Evolutionary conservation across 2,888 invertebrate genomes (phyloP).

Genomic region (Xanthorhoe designata): DNA sequence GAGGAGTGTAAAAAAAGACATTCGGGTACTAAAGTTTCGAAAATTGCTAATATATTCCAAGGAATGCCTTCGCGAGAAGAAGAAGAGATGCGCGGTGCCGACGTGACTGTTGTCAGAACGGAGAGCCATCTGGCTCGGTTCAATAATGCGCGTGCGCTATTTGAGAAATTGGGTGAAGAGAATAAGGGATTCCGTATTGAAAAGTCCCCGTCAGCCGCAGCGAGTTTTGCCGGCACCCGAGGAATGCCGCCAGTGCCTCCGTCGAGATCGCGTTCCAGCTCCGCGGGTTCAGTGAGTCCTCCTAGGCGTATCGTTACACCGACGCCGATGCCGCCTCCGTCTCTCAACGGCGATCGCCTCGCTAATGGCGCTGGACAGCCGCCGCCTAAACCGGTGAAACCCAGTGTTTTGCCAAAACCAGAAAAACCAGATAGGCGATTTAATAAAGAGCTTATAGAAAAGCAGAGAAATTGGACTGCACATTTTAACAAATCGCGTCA

Average conservation of each 20-base stretch:
- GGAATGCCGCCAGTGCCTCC: constrained; percentile 82
- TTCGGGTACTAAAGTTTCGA: constrained; percentile 93
- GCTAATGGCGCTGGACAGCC: constrained; percentile 79
- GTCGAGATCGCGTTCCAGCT: constrained; percentile 87
- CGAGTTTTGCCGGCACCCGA: constrained; percentile 84
- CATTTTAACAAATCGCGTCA: constrained; percentile 93
- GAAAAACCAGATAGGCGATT: constrained; percentile 94
- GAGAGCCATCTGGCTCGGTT: constrained; percentile 96
- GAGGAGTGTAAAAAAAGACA: constrained; percentile 88
- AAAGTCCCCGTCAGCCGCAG: constrained; percentile 85
- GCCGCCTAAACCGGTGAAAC: constrained; percentile 80
- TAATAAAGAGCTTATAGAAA: constrained; percentile 94
- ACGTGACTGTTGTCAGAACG: constrained; percentile 92
- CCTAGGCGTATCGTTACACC: constrained; percentile 84
- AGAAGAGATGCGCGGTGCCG: constrained; percentile 80
- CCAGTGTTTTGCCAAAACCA: constrained; percentile 88
- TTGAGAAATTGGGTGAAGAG: constrained; percentile 94
- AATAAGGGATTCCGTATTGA: constrained; percentile 87
- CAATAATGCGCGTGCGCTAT: constrained; percentile 95
- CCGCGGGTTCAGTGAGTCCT: constrained; percentile 87
- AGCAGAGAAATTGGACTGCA: constrained; percentile 96
- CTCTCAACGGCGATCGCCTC: constrained; percentile 72
- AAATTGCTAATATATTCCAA: constrained; percentile 96
- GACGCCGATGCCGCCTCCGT: constrained; percentile 73
- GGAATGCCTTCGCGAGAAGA: constrained; percentile 87